These are phyloP conservation scores for Heteromyza rotundicornis DNA, from an alignment of 2,888 invertebrate genomes.

Conservation along the genomic window DNA sequence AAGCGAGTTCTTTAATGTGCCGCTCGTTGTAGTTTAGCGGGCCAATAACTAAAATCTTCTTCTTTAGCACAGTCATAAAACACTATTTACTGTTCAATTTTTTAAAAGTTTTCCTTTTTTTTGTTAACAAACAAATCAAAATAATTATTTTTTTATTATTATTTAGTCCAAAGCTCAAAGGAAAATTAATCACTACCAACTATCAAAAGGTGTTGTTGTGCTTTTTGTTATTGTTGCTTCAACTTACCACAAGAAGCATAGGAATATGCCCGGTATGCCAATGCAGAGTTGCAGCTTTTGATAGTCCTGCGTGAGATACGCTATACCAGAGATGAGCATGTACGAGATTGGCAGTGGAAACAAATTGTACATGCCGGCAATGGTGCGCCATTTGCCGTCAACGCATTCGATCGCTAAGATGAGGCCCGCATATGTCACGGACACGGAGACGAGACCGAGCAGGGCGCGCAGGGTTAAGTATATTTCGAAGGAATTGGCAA, in stretches of 20 bases:
- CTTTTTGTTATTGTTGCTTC: no score
- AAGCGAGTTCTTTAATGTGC: no score
- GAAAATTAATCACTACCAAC: no score
- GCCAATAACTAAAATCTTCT: no score
- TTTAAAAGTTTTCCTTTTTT: no score
- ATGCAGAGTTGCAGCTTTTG: constrained; percentile 74
- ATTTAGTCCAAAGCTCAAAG: no score
- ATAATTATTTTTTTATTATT: no score
- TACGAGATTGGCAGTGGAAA: constrained; percentile 81
- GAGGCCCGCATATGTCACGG: constrained; percentile 81
- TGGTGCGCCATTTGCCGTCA: constrained; percentile 80
- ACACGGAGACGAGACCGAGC: constrained; percentile 80
- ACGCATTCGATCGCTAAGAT: constrained; percentile 80
- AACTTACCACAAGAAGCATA: constrained; percentile 72
- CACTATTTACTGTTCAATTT: no score
- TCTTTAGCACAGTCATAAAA: no score
- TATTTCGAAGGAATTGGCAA: constrained; percentile 73
- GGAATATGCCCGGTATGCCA: constrained; percentile 74
- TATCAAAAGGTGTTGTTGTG: no score
- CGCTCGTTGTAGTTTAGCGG: no score
- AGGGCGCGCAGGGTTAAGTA: constrained; percentile 74
- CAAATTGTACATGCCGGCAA: constrained; percentile 80
- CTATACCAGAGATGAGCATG: constrained; percentile 75
- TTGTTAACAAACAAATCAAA: no score
- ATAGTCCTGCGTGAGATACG: constrained; percentile 75